These are phyloP conservation scores for Romanogobio albipinnatus DNA, from an alignment of 2,113 vertebrate genomes.

Conservation along the genomic window DNA sequence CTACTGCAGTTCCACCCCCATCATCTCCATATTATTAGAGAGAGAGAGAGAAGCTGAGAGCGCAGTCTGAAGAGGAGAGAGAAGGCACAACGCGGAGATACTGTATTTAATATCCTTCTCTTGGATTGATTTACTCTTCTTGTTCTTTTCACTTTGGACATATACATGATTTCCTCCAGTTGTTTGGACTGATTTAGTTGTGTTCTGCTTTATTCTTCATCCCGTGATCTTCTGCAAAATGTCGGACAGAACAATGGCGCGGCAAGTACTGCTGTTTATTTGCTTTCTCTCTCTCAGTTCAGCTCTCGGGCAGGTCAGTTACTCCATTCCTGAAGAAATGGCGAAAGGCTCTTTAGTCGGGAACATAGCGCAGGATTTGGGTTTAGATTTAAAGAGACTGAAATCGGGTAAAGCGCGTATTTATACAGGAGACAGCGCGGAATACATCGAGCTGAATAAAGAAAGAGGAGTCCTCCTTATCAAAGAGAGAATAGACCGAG, in stretches of 20 bases:
- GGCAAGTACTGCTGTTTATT: slow-evolving; percentile 53
- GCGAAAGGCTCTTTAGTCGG: slow-evolving; percentile 54
- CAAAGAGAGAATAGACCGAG: slow-evolving; percentile 56
- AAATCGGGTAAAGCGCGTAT: slow-evolving; percentile 54
- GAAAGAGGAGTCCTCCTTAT: slow-evolving; percentile 39
- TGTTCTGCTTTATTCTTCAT: no score
- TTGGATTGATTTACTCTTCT: no score
- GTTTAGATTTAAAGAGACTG: slow-evolving; percentile 53
- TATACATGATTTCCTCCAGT: no score
- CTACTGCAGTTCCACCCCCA: no score
- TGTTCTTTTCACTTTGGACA: no score
- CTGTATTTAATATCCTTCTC: no score
- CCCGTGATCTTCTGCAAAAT: no score
- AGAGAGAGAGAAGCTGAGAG: no score
- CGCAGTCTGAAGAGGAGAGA: no score
- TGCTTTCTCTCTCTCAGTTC: slow-evolving; percentile 10
- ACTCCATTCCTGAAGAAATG: slow-evolving; percentile 58
- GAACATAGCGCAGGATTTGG: slow-evolving; percentile 59
- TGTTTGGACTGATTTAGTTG: no score
- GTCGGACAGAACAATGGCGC: slow-evolving; percentile 34
- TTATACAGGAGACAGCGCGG: slow-evolving; percentile 48
- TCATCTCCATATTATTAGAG: no score
- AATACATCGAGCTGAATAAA: slow-evolving; percentile 44
- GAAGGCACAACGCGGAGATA: no score
- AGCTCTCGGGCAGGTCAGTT: slow-evolving; percentile 50